These are phyloP conservation scores for Phoeniculus purpureus DNA, from an alignment of 2,797 vertebrate genomes.

Conservation along the genomic window DNA sequence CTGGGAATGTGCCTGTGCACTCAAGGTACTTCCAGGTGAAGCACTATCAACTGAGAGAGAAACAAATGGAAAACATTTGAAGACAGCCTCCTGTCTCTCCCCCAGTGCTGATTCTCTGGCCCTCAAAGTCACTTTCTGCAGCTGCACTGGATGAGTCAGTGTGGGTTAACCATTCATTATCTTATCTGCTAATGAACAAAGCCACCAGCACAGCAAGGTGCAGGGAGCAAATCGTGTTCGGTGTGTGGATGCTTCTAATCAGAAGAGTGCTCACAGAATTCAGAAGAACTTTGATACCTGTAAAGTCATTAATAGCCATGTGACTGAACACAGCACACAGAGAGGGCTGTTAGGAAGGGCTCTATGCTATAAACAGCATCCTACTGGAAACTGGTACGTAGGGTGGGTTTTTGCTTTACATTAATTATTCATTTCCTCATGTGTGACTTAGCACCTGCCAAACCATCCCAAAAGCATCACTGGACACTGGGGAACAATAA, in stretches of 20 bases:
- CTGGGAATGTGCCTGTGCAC: neutral
- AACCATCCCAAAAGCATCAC: neutral
- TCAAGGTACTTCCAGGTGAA: neutral
- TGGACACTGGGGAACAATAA: neutral
- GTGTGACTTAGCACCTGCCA: neutral
- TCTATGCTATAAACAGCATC: neutral
- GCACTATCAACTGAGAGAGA: neutral
- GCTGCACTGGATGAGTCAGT: neutral
- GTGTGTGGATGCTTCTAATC: neutral
- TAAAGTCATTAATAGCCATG: neutral
- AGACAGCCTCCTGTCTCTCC: neutral
- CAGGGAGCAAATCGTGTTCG: neutral
- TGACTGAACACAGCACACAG: neutral
- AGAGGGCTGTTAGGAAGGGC: neutral
- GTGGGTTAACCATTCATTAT: neutral
- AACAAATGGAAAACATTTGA: neutral
- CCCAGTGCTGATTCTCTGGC: neutral
- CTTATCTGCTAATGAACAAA: neutral
- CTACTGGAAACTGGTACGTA: neutral
- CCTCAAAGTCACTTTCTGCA: neutral
- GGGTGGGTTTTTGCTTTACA: neutral
- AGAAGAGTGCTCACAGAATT: neutral
- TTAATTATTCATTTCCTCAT: neutral
- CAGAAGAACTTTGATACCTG: neutral
- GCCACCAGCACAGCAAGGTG: neutral